Percentiles rank a stretch among this genome's conserved stretches.
Conservation (phyloP, 2,113 vertebrate genomes). For the Hiodon tergisus region DNA sequence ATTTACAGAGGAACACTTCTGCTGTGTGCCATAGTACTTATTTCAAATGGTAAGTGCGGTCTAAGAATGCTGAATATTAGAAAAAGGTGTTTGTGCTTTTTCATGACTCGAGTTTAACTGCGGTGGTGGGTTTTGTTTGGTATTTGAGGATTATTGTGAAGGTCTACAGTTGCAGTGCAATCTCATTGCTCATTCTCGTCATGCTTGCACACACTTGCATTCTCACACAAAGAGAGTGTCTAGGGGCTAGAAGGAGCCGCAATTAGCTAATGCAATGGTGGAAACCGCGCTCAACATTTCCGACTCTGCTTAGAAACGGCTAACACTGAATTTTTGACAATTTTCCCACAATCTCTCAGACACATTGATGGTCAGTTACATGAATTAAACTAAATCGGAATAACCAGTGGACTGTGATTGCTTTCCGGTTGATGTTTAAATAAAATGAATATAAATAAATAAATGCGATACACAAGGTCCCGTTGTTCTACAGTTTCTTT, state of each 20-base stretch:
- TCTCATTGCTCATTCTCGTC: conserved; percentile 42
- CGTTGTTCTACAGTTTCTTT: no score
- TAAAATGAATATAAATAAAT: no score
- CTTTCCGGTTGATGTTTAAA: neutral
- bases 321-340: no score
- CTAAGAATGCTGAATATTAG: neutral
- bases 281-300: neutral
- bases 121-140: neutral
- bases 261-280: conserved; percentile 17
- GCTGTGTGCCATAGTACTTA: conserved; percentile 45
- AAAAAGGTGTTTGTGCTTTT: conserved; percentile 31
- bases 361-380: neutral
- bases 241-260: conserved; percentile 9
- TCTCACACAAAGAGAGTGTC: conserved; percentile 17
- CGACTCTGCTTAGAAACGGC: no score
- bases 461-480: no score
- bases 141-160: conserved; percentile 25
- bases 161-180: conserved; percentile 38
- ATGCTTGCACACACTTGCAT: conserved; percentile 7
- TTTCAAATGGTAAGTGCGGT: conserved; percentile 59
- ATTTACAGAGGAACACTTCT: conserved; percentile 56
- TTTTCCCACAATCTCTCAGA: no score
- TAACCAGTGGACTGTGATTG: neutral
- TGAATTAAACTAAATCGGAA: neutral
- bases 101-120: neutral